A percentile compares a stretch with the other conserved stretches of the same genome.
These are phyloP conservation scores for Abramis brama DNA, from an alignment of 2,113 vertebrate genomes.

Conservation along the genomic window DNA sequence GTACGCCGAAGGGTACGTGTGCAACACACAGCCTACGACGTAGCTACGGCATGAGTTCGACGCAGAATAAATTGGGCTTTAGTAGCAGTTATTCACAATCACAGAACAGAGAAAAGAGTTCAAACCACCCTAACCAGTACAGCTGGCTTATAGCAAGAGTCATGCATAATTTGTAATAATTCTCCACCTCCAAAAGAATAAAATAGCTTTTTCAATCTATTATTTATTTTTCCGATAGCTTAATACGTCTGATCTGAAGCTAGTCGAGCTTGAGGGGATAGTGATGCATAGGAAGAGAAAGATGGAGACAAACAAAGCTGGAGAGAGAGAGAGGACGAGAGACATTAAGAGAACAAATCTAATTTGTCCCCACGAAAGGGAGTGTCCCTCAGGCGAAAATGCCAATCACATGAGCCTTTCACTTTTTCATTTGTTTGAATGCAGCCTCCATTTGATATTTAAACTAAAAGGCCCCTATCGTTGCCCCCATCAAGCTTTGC, in stretches of 20 bases:
- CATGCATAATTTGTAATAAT: not conserved
- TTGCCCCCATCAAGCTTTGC: constrained; percentile 43
- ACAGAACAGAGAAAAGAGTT: not conserved
- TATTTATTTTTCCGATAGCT: constrained; percentile 36
- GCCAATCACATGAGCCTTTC: constrained; percentile 58
- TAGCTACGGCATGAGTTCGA: no score
- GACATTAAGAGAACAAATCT: constrained; percentile 56
- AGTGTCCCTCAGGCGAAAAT: constrained; percentile 56
- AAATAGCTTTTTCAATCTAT: constrained; percentile 30
- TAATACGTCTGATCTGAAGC: constrained; percentile 48
- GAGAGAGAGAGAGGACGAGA: constrained; percentile 9
- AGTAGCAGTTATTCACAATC: not conserved
- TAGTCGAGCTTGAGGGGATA: constrained; percentile 22
- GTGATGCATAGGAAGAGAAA: constrained; percentile 28
- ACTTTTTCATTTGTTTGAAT: constrained; percentile 46
- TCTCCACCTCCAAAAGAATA: constrained; percentile 28
- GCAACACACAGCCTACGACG: no score
- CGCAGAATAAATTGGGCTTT: no score
- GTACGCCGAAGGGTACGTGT: no score
- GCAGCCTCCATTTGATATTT: constrained; percentile 56
- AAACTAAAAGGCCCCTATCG: constrained; percentile 55
- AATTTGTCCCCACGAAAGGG: constrained; percentile 56
- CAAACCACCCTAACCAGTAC: constrained; percentile 19
- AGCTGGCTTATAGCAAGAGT: not conserved
- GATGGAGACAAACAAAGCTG: constrained; percentile 34